Evolutionary conservation across 1,140 invertebrate genomes (phyloP).

Genomic region (Drosophila busckii): DNA sequence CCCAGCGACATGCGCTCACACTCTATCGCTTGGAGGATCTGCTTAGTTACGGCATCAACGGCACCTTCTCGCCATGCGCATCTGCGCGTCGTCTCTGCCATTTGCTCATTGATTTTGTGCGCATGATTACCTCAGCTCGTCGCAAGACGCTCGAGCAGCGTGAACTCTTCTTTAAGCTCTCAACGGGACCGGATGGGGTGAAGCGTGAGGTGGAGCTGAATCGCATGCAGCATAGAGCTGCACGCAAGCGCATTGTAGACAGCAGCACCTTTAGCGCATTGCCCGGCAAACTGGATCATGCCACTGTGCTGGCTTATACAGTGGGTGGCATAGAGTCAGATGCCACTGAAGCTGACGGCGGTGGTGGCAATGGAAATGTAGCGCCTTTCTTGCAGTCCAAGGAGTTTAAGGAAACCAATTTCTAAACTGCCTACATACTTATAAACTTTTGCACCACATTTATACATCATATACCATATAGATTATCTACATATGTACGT

Average conservation of each 20-base stretch:
- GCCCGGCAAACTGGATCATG: slow-evolving; percentile 96
- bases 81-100: slow-evolving; percentile 85
- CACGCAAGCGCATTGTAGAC: slow-evolving; percentile 69
- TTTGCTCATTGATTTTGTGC: slow-evolving; percentile 88
- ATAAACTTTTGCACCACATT: slow-evolving; percentile 12
- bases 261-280: slow-evolving; percentile 81
- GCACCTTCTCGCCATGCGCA: slow-evolving; percentile 80
- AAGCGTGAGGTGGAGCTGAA: slow-evolving; percentile 86
- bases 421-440: slow-evolving; percentile 47
- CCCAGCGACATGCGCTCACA: slow-evolving; percentile 89
- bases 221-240: slow-evolving; percentile 81
- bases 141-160: slow-evolving; percentile 88
- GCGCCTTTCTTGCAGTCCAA: slow-evolving; percentile 67
- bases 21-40: slow-evolving; percentile 90
- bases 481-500: slow-evolving; percentile 12
- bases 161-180: slow-evolving; percentile 86
- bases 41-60: slow-evolving; percentile 86
- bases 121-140: slow-evolving; percentile 88
- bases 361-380: slow-evolving; percentile 20
- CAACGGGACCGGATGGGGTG: slow-evolving; percentile 83
- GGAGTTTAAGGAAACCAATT: slow-evolving; percentile 75
- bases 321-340: slow-evolving; percentile 80
- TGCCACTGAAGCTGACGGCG: slow-evolving; percentile 7
- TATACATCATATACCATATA: slow-evolving; percentile 17
- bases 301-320: slow-evolving; percentile 90